Base-by-base conservation (phyloP, 2,797 vertebrate genomes). In the Poeciliopsis turneri region DNA sequence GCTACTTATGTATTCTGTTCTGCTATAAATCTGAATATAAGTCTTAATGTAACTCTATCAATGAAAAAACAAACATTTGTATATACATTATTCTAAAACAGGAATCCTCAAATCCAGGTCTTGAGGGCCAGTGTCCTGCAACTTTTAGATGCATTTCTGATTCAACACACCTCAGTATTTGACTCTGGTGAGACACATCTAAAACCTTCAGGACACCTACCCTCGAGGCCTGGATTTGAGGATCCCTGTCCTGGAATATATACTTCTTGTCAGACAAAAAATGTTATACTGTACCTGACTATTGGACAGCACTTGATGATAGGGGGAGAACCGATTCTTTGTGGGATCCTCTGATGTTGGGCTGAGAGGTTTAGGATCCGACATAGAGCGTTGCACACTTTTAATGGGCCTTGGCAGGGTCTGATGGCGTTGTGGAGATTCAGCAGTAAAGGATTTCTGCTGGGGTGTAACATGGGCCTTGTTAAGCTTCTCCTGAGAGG, bases 361-460 rank as follows among this genome's bases (percentile, higher is more conserved):
- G 92, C 99, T 99, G 92, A 99, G 97, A 90, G 99, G 98, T 86
- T 99, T 99, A 70, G 99, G 99, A 91, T 99, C 99, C 0, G 99
- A 99, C 95, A 99, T 96, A 80, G 99, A 99, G 79, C 99, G 96
- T 88, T 99, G 99, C 88, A 99, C 97, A 94, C 96, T 99, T 96
- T 99, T 99, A 91, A 99, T 97, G 83, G 98, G 98, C 82, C 98
- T 97, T 11, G 98, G 98, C 86, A 99, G 91, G 0, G 97, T 97
- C 92, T 99, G 98, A 90, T 99, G 98, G 82, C 96, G 97, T 84
- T 97, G 97, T 41, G 96, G 92, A 8, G 96, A 96, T 90, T 99
- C 98, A 0, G 97, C 82, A 23, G 96, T 96, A 86, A 97, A 98
- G 72, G 99, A 97, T 91, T 99, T 99, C 94, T 99, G 98, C 95